Evolutionary conservation across 2,888 invertebrate species (phyloP).

Genomic region (Acleris emargana): DNA sequence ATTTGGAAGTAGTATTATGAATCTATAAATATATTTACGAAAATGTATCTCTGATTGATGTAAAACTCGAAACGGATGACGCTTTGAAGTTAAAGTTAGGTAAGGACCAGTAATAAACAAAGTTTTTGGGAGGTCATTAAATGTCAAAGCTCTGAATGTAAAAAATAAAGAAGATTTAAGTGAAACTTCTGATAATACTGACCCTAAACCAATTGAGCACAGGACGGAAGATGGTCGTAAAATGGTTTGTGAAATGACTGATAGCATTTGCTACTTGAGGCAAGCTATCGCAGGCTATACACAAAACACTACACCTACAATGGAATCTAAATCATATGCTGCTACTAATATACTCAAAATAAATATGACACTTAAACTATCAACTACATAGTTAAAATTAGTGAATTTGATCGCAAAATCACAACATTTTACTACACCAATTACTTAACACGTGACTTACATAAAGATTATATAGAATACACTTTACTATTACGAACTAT

Average conservation of each 20-base stretch:
- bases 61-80: no score
- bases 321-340: constrained; percentile 23
- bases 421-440: constrained; percentile 38
- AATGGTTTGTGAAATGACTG: constrained; percentile 12
- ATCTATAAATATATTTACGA: no score
- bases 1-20: no score
- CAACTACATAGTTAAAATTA: constrained; percentile 24
- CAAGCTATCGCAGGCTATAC: constrained; percentile 33
- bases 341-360: constrained; percentile 22
- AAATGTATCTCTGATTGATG: no score
- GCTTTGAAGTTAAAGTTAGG: no score
- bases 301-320: constrained; percentile 30
- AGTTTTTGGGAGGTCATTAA: no score
- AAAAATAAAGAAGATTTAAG: not conserved
- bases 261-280: constrained; percentile 9
- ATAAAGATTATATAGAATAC: constrained; percentile 37
- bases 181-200: constrained; percentile 3
- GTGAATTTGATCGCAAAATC: constrained; percentile 36
- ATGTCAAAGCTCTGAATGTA: not conserved
- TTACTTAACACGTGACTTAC: constrained; percentile 38
- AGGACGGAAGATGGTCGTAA: constrained; percentile 32
- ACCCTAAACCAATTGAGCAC: constrained; percentile 17
- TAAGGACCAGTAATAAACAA: no score
- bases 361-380: constrained; percentile 22
- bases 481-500: constrained; percentile 27